These are phyloP conservation scores for Scolanthus callimorphus DNA, from an alignment of 92 coral and sea anemone species.

Conservation along the genomic window DNA sequence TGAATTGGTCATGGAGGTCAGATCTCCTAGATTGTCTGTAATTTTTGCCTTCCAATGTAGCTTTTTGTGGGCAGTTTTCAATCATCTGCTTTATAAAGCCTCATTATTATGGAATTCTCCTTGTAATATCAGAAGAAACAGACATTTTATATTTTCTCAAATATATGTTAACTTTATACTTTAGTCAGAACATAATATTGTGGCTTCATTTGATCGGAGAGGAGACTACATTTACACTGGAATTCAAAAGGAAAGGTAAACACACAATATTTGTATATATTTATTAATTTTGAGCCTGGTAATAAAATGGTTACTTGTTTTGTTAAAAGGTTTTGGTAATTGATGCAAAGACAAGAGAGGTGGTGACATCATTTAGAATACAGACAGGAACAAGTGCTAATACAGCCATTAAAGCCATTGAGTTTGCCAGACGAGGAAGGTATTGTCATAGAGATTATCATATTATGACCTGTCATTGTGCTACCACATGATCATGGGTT, in stretches of 20 bases:
- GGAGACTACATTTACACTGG: conserved; percentile 98
- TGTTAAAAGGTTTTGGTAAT: conserved; percentile 86
- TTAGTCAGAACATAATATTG: conserved; percentile 97
- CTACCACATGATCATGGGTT: too few relatives aligned
- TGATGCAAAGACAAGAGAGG: conserved; percentile 71
- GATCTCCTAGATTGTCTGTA: too few relatives aligned
- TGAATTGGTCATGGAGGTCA: too few relatives aligned
- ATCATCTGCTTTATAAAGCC: too few relatives aligned
- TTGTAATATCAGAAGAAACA: too few relatives aligned
- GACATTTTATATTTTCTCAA: too few relatives aligned
- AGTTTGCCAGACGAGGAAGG: conserved; percentile 98
- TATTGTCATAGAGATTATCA: too few relatives aligned
- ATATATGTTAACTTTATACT: conserved; percentile 5
- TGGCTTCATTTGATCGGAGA: conserved; percentile 95
- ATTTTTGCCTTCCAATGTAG: too few relatives aligned
- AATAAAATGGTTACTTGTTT: not conserved
- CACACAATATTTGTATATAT: not conserved
- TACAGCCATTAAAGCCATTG: conserved; percentile 94
- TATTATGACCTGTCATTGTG: too few relatives aligned
- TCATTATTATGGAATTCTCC: too few relatives aligned
- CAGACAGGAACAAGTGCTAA: conserved; percentile 99
- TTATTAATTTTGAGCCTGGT: not conserved
- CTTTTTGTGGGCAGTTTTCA: too few relatives aligned
- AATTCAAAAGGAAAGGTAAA: conserved; percentile 89
- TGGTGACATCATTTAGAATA: conserved; percentile 87